A percentile compares a stretch with the other conserved stretches of the same genome.
Evolutionary conservation across 2,113 vertebrate genomes (phyloP).

Genomic region (Labrus mixtus): DNA sequence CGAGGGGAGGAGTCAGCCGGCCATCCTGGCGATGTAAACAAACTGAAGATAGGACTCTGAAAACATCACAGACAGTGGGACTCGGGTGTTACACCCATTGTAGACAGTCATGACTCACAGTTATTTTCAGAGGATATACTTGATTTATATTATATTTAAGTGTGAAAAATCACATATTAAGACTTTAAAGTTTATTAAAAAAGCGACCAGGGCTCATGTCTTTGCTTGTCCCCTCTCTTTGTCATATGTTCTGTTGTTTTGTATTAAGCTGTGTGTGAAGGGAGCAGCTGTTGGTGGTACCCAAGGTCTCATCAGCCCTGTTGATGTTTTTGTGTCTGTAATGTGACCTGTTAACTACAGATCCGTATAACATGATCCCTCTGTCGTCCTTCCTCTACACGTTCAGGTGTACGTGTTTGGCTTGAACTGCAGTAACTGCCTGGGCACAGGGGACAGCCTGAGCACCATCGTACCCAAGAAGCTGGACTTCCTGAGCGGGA

Average conservation of each 20-base stretch:
- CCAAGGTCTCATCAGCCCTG: background rate
- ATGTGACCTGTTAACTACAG: slow-evolving; percentile 37
- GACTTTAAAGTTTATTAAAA: too few species aligned
- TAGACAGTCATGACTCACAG: too few species aligned
- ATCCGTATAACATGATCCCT: background rate
- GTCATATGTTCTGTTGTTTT: background rate
- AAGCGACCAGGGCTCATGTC: background rate
- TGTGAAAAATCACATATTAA: too few species aligned
- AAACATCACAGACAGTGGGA: too few species aligned
- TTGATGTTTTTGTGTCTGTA: slow-evolving; percentile 28
- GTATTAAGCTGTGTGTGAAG: background rate
- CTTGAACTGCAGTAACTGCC: slow-evolving; percentile 95
- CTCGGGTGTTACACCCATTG: too few species aligned
- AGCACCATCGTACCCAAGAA: slow-evolving; percentile 95
- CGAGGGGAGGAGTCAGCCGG: too few species aligned
- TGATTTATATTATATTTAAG: too few species aligned
- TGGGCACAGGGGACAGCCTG: slow-evolving; percentile 96
- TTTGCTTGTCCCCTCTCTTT: slow-evolving; percentile 3
- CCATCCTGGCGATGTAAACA: too few species aligned
- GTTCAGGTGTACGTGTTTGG: slow-evolving; percentile 94
- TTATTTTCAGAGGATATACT: too few species aligned
- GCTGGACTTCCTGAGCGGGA: slow-evolving; percentile 92
- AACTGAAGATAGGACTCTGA: too few species aligned
- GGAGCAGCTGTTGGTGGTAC: background rate
- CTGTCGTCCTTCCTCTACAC: background rate